Percentiles rank a stretch among this genome's conserved stretches.
phyloP scores from a whole-genome alignment of 2,797 vertebrate genomes.

The Darevskia nairensis region DNA sequence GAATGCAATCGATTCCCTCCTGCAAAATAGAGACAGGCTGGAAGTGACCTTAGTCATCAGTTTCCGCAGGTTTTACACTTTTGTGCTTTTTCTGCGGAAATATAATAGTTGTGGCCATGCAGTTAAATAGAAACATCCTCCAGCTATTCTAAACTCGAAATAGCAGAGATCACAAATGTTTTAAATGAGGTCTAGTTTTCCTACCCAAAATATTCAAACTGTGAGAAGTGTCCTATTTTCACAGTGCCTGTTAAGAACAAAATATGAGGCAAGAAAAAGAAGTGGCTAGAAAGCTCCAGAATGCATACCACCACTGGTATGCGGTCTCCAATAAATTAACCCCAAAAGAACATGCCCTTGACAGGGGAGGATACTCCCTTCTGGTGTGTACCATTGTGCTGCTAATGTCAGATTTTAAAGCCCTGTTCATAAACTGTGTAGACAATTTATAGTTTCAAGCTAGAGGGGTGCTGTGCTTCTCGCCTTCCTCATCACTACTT shows the following conservation, averaged over 20 bases:
- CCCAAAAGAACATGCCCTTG: no score
- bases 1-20: no score
- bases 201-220: conserved; percentile 30
- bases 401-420: no score
- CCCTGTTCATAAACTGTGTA: no score
- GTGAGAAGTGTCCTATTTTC: conserved; percentile 32
- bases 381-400: no score
- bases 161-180: conserved; percentile 36
- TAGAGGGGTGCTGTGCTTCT: no score
- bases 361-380: no score
- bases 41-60: conserved; percentile 19
- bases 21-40: no score
- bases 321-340: no score
- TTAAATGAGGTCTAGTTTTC: conserved; percentile 15
- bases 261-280: background rate
- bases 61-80: conserved; percentile 53
- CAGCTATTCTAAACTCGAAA: conserved; percentile 57
- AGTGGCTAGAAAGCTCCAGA: background rate
- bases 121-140: conserved; percentile 53
- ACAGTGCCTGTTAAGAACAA: background rate
- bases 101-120: conserved; percentile 54
- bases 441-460: no score
- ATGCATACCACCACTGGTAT: no score
- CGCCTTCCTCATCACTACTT: no score
- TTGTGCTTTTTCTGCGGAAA: conserved; percentile 58